Evolutionary conservation across 2,797 vertebrate genomes (phyloP), one percentile per base, ranked within the genome.

Genomic region (Galaxias olidus): DNA sequence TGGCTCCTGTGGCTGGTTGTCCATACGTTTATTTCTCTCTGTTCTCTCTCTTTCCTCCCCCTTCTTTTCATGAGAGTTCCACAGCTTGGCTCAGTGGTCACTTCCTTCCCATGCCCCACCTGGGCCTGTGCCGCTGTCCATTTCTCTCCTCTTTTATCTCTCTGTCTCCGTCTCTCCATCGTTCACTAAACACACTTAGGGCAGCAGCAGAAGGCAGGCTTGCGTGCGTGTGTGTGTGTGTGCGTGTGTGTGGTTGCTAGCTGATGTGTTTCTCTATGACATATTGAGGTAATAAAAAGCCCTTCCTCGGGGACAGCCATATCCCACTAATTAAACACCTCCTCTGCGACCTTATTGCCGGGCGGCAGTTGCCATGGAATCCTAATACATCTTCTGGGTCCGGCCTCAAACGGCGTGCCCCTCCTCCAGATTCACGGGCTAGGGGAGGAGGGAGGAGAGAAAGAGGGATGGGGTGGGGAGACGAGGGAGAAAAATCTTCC

Each of bases 241-340:
- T 51, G 49, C 9, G n/a, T 57, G 51, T 43, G 62, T 60, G 59
- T 58, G 60, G 42, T 72, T 69, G 69, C 57, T 60, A 53, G 80
- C 76, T 66, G 80, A 78, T 86, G 84, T 81, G 63, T 74, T 66
- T 65, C 74, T 77, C 68, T 85, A 78, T 90, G 91, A 91, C 88
- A 90, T 91, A 92, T 90, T 85, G 90, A 82, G 89, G 88, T 89
- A 91, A 91, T 92, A 91, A 92, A 92, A 89, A 87, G 76, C 76
- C 79, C 65, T 73, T 91, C 90, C 83, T 56, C 71, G 56, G 89
- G 87, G 91, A 90, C 58, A 49, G 75, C 75, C 75, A 81, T 80
- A 76, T 86, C 79, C 83, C 85, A 83, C 90, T 92, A 93, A 93
- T 93, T 92, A 92, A 92, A 91, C 91, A 89, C 89, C 86, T 89